A percentile compares a stretch with the other conserved stretches of the same genome.
Conservation (phyloP, 2,113 vertebrate species). For the Sigmodon hispidus region DNA sequence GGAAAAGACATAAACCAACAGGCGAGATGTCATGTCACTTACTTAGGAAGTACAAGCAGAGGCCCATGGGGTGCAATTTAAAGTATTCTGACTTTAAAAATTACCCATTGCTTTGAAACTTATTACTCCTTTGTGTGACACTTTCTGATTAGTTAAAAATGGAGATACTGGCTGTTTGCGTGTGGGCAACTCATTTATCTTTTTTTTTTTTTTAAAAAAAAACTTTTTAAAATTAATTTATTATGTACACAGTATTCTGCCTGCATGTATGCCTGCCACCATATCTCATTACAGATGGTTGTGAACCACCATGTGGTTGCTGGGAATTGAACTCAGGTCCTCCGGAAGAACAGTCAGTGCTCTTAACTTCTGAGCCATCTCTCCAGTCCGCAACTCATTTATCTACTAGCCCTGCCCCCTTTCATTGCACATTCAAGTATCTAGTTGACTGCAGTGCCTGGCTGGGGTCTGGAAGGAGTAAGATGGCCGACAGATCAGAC, state of each 20-base stretch:
- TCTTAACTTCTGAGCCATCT: no score
- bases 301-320: no score
- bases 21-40: not conserved
- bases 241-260: no score
- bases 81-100: not conserved
- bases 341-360: no score
- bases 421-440: conserved; percentile 5
- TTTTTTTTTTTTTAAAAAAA: no score
- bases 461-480: not conserved
- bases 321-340: no score
- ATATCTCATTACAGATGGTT: no score
- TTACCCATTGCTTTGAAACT: not conserved
- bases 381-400: not conserved
- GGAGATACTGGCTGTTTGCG: not conserved
- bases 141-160: conserved; percentile 38
- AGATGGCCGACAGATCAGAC: not conserved
- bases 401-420: not conserved
- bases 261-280: no score
- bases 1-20: not conserved
- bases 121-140: not conserved
- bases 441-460: not conserved
- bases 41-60: not conserved
- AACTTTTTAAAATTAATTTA: no score
- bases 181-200: not conserved
- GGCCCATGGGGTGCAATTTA: not conserved